Conservation (phyloP, 1,140 invertebrate species). For the Drosophila sturtevanti region DNA sequence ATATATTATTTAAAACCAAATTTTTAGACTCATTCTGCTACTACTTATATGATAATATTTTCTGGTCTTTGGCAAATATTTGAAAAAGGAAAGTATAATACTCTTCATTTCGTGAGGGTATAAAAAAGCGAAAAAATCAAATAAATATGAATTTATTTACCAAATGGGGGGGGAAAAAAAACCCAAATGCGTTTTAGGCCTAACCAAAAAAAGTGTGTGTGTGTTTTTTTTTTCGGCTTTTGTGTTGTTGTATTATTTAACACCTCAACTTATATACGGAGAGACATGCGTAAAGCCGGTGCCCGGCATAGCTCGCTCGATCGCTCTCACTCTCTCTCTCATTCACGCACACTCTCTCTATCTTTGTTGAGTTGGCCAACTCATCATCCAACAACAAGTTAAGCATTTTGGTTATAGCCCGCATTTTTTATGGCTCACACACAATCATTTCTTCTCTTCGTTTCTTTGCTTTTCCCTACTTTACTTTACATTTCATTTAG, state of each 20-base stretch:
- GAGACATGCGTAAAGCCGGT: constrained; percentile 47
- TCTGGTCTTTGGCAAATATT: background rate
- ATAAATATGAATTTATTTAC: constrained; percentile 49
- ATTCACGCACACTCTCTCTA: constrained; percentile 1
- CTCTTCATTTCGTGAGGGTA: background rate
- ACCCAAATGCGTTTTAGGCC: constrained; percentile 67
- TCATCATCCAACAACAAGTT: constrained; percentile 40
- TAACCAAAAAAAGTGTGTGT: constrained; percentile 25
- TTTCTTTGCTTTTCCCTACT: constrained; percentile 23
- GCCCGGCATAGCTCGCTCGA: constrained; percentile 34
- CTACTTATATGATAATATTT: no score
- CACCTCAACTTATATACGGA: constrained; percentile 46
- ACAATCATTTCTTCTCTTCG: constrained; percentile 68
- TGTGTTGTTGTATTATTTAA: constrained; percentile 60
- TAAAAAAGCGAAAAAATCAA: constrained; percentile 20
- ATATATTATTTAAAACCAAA: no score
- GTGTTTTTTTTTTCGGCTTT: constrained; percentile 13
- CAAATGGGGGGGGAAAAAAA: constrained; percentile 35
- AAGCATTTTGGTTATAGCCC: constrained; percentile 34
- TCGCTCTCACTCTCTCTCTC: constrained; percentile 4
- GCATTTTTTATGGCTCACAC: constrained; percentile 56
- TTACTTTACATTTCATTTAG: constrained; percentile 64
- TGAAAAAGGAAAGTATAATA: background rate
- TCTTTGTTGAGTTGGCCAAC: constrained; percentile 41
- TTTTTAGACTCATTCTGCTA: no score